Evolutionary conservation across 2,888 invertebrate species (phyloP).

Genomic region (Archaeoteleia sp.): DNA sequence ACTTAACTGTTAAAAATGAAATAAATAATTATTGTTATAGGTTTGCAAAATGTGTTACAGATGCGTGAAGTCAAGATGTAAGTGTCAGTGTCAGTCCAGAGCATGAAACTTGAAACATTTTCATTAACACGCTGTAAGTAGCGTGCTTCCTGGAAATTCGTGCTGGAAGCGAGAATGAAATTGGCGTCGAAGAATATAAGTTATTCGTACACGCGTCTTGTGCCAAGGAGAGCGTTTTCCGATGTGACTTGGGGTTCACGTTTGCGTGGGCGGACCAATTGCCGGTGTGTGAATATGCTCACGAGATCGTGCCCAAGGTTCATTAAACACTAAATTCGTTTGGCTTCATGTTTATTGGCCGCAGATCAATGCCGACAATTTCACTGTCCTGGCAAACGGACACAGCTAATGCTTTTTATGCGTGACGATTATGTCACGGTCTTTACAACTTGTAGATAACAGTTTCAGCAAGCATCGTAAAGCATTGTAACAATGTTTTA

Average conservation of each 20-base stretch:
- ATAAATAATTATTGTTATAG: too few species aligned
- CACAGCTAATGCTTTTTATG: slow-evolving; percentile 19
- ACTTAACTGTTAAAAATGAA: too few species aligned
- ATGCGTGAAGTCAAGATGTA: too few species aligned
- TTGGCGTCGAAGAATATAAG: background rate
- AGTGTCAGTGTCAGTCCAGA: too few species aligned
- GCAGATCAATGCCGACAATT: slow-evolving; percentile 48
- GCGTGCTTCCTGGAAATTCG: too few species aligned
- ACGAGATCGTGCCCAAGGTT: slow-evolving; percentile 49
- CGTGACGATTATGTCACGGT: slow-evolving; percentile 32
- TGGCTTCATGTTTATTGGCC: slow-evolving; percentile 45
- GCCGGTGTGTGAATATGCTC: slow-evolving; percentile 18
- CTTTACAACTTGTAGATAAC: slow-evolving; percentile 13
- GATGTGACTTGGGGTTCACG: slow-evolving; percentile 17
- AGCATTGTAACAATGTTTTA: background rate
- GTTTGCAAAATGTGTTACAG: too few species aligned
- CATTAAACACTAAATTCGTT: slow-evolving; percentile 47
- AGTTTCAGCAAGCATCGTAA: slow-evolving; percentile 6
- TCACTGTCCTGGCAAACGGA: slow-evolving; percentile 36
- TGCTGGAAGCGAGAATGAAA: background rate
- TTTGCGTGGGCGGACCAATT: slow-evolving; percentile 40
- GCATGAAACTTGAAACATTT: background rate
- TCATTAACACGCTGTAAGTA: background rate
- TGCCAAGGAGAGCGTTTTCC: slow-evolving; percentile 10
- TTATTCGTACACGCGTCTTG: background rate